Evolutionary conservation across 2,797 vertebrate species (phyloP).

Genomic region (Ptychobarbus kaznakovi): DNA sequence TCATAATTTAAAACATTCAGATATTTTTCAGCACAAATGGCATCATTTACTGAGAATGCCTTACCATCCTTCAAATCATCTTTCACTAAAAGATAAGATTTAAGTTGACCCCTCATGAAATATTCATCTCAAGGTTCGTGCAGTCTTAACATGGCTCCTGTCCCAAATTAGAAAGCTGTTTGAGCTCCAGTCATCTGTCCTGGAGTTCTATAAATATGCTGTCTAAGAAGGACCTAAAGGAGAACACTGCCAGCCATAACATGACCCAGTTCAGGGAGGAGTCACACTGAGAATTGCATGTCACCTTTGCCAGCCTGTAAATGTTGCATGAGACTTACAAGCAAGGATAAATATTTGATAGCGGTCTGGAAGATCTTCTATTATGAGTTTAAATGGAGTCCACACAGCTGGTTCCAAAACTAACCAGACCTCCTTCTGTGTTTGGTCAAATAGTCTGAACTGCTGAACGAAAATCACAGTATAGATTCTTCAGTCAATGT

Average conservation of each 20-base stretch:
- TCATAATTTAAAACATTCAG: too few species aligned
- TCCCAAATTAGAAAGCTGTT: constrained; percentile 56
- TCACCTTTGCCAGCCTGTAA: constrained; percentile 57
- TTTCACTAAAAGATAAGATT: constrained; percentile 34
- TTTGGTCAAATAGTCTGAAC: background rate
- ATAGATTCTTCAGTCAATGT: background rate
- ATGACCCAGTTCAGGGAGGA: constrained; percentile 60
- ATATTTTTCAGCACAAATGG: background rate
- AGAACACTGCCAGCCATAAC: constrained; percentile 31
- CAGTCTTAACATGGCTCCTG: constrained; percentile 51
- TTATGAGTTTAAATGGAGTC: constrained; percentile 11
- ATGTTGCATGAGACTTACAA: constrained; percentile 67
- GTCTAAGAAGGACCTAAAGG: constrained; percentile 47
- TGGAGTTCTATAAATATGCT: constrained; percentile 53
- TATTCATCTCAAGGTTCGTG: constrained; percentile 58
- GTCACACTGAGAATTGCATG: constrained; percentile 48
- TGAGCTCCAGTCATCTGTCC: constrained; percentile 11
- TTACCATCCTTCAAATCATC: constrained; percentile 1
- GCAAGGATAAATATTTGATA: constrained; percentile 66
- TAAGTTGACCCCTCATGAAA: constrained; percentile 54
- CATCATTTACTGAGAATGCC: background rate
- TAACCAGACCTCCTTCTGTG: background rate
- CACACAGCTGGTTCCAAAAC: constrained; percentile 13
- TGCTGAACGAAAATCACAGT: background rate
- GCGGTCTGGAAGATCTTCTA: constrained; percentile 10